Evolutionary conservation across 2,888 invertebrate genomes (phyloP), one percentile per base, ranked within the genome.

Genomic region (Tromatobia lineatoria): DNA sequence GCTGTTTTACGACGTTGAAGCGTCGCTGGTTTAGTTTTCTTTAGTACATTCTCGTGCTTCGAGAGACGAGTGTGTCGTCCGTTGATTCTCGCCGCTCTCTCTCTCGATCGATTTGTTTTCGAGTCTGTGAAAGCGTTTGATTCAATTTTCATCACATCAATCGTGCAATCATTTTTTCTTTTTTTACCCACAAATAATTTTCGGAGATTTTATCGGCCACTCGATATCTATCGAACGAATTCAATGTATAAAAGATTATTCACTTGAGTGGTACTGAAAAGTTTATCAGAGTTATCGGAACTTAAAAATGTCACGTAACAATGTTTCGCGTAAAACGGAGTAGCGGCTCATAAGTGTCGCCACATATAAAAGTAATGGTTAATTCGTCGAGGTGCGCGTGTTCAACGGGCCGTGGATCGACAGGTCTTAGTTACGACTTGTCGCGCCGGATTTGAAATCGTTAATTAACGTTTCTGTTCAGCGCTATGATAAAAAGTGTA

Each of bases 31-130:
- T 73, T 71, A 61, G 80, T 73, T 80, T 73, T 67, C 67, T 80
- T 80, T 74, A 66, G 70, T 75, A 57, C 57, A 66, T 74, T 79
- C 75, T 73, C 77, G 77, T 73, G 57, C 77, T 77, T 25, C 73
- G 76, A 59, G 76, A 74, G 61, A 54, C 69, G 70, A 52, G 69
- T 52, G 78, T 71, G 79, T 75, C 78, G 52, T 64, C 29, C 59
- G 67, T 50, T 20, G 34, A 52, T 54, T 70, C 52, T 83, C 71
- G 71, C 38, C 89, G 84, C 85, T 89, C 88, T 87, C 87, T 45
- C 42, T 81, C 57, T 64, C 70, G 29, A 25, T 18, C 47, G 34
- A 61, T 54, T 54, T 71, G n/a, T 45, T 61, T 18, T 38, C 34
- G 73, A 74, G 47, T 47, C 61, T 34, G 61, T 18, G 29, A 34